Evolutionary conservation across 2,797 vertebrate species (phyloP).

Genomic region (Esox lucius): DNA sequence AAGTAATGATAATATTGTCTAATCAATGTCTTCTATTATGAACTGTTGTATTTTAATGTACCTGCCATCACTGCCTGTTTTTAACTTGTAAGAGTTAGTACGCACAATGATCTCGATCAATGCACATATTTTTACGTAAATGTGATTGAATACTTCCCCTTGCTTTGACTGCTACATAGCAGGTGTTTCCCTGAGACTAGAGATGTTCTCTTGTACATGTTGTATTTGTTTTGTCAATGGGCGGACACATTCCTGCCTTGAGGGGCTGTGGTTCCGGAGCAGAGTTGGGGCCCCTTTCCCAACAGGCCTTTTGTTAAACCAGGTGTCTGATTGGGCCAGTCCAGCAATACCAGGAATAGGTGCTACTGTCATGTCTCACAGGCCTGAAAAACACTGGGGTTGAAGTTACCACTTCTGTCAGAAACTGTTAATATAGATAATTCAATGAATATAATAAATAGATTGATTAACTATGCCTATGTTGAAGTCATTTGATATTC

Average conservation of each 20-base stretch:
- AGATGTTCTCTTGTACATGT: constrained; percentile 32
- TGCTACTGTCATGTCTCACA: constrained; percentile 19
- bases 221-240: constrained; percentile 58
- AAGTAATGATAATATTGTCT: not conserved
- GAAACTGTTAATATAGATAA: not conserved
- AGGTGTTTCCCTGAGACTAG: constrained; percentile 43
- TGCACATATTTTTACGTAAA: constrained; percentile 3
- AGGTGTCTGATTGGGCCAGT: constrained; percentile 43
- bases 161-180: constrained; percentile 44
- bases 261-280: not conserved
- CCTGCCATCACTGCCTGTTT: constrained; percentile 5
- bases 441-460: not conserved
- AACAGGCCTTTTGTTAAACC: constrained; percentile 52
- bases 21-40: not conserved
- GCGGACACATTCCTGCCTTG: constrained; percentile 61
- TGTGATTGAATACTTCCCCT: not conserved
- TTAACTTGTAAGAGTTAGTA: not conserved
- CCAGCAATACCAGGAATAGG: constrained; percentile 49
- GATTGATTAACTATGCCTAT: not conserved
- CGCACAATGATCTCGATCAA: not conserved
- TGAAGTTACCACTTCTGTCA: not conserved
- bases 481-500: not conserved
- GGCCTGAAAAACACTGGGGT: constrained; percentile 4
- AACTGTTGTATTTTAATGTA: constrained; percentile 9
- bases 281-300: constrained; percentile 35